These are phyloP conservation scores for Gambusia affinis DNA, from an alignment of 2,113 vertebrate genomes.

Conservation along the genomic window DNA sequence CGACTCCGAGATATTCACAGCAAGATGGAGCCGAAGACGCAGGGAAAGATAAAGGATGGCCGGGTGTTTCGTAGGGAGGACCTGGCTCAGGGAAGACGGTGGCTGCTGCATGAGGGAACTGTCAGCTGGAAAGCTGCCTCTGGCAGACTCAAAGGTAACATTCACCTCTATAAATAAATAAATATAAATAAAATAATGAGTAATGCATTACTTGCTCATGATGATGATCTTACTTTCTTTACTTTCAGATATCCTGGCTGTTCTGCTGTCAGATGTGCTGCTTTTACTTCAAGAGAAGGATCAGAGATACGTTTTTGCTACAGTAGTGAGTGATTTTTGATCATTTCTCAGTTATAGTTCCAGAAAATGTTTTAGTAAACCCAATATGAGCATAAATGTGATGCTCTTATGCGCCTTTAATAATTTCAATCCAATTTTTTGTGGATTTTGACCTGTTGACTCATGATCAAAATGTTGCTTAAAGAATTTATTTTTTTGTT, in stretches of 20 bases:
- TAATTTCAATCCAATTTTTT: not conserved
- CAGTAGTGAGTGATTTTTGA: slow-evolving; percentile 85
- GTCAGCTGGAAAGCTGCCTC: slow-evolving; percentile 94
- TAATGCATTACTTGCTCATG: not conserved
- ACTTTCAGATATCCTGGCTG: slow-evolving; percentile 88
- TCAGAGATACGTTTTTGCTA: slow-evolving; percentile 90
- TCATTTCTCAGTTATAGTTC: not conserved
- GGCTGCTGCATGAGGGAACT: slow-evolving; percentile 84
- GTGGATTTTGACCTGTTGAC: not conserved
- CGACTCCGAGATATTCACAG: slow-evolving; percentile 87
- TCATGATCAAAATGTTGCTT: too few species aligned
- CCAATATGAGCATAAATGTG: not conserved
- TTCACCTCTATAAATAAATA: not conserved
- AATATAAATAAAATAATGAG: not conserved
- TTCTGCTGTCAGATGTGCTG: slow-evolving; percentile 91
- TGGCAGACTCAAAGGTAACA: slow-evolving; percentile 90
- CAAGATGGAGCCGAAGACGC: slow-evolving; percentile 89
- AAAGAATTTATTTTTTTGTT: not conserved
- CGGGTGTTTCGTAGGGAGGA: slow-evolving; percentile 89
- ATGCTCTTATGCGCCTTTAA: not conserved
- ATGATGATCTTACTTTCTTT: not conserved
- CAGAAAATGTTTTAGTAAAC: not conserved
- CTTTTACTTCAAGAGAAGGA: slow-evolving; percentile 96
- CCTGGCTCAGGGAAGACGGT: slow-evolving; percentile 77
- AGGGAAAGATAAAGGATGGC: slow-evolving; percentile 88